phyloP scores from a whole-genome alignment of 2,113 vertebrate genomes.

The Bubo scandiacus region DNA sequence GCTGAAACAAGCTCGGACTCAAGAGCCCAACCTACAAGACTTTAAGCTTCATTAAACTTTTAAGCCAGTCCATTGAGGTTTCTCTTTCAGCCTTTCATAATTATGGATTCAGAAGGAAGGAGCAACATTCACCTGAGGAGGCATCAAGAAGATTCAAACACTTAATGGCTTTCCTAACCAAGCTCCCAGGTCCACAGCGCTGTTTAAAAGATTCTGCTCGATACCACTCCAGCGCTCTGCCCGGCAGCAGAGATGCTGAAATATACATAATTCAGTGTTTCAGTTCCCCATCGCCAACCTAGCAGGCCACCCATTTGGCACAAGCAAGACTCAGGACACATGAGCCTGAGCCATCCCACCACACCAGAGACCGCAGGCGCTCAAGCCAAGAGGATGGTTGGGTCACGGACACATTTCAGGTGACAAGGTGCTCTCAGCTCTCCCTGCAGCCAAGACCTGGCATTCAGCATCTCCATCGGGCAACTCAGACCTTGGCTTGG shows the following conservation, averaged over 20 bases:
- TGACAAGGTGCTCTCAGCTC: neutral
- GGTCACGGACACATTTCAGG: rapidly evolving
- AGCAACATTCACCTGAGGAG: conserved; percentile 31
- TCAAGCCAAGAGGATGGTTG: neutral
- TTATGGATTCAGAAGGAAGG: neutral
- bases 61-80: conserved; percentile 26
- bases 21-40: neutral
- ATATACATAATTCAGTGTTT: conserved; percentile 30
- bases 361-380: neutral
- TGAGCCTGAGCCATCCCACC: neutral
- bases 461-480: neutral
- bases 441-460: neutral
- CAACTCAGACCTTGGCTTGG: neutral
- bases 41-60: conserved; percentile 71
- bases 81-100: conserved; percentile 52
- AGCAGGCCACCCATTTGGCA: neutral
- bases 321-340: neutral
- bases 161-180: conserved; percentile 53
- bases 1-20: neutral
- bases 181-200: neutral
- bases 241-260: neutral
- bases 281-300: neutral
- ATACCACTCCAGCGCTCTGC: conserved; percentile 29
- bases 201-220: conserved; percentile 42
- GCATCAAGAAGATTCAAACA: conserved; percentile 35